phyloP scores from a whole-genome alignment of 2,888 invertebrate species.

The Acleris emargana region DNA sequence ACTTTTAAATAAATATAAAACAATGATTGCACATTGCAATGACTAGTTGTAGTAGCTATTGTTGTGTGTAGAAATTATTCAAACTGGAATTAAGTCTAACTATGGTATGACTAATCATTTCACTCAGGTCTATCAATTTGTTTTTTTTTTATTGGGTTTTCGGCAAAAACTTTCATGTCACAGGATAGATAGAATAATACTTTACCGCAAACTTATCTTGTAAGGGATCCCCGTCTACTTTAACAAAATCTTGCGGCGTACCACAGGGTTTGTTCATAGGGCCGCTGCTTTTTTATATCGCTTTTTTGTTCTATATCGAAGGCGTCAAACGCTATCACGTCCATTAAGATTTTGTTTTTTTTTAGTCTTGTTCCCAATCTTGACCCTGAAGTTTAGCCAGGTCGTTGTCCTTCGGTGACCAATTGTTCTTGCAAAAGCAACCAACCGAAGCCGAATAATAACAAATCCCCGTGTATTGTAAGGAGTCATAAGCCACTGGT shows the following conservation, averaged over 20 bases:
- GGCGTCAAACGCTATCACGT: too few relatives aligned
- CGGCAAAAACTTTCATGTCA: too few relatives aligned
- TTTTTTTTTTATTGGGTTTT: too few relatives aligned
- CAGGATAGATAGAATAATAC: too few relatives aligned
- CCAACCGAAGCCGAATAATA: conserved; percentile 22
- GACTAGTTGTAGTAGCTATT: too few relatives aligned
- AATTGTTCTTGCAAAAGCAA: conserved; percentile 14
- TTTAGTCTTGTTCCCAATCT: neutral
- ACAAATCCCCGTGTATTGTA: conserved; percentile 20
- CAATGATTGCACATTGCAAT: neutral
- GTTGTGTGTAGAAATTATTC: too few relatives aligned
- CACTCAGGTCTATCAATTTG: too few relatives aligned
- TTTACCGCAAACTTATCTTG: too few relatives aligned
- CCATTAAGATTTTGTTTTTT: too few relatives aligned
- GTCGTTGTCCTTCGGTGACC: conserved; percentile 8
- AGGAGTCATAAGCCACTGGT: conserved; percentile 36
- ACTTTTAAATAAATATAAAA: conserved; percentile 2
- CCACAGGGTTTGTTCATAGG: conserved; percentile 13
- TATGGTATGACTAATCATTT: too few relatives aligned
- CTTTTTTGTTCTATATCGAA: too few relatives aligned
- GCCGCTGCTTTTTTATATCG: neutral
- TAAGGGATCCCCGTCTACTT: conserved; percentile 5
- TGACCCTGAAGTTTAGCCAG: conserved; percentile 6
- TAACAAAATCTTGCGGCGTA: conserved; percentile 11
- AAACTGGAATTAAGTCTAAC: too few relatives aligned